Evolutionary conservation across 1,140 invertebrate genomes (phyloP), one percentile per base, ranked within the genome.

Genomic region (Ceratoteleas bidentatus): DNA sequence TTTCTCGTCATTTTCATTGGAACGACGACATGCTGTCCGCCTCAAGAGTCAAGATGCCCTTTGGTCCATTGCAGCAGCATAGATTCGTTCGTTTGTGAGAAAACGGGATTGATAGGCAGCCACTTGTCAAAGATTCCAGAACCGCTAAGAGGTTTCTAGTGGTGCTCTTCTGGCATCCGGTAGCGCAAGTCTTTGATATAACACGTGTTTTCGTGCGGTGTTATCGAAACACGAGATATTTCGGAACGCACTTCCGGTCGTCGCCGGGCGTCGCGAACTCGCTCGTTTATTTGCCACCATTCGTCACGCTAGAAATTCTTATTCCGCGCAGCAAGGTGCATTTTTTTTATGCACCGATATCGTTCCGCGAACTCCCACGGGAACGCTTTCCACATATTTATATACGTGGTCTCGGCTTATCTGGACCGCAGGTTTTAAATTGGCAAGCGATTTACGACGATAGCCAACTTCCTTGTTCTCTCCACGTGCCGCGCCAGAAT

Each of bases 311-410:
- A 6, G 10, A 70, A 70, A 75, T 70, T 69, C 45, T 74, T 76
- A 53, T 56, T 69, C 50, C 56, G 14, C 24, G 36, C 69, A 34
- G 5, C 62, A 40, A 50, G 56, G 45, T 43, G 50, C 38, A 56
- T 15, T 14, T 73, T 9, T 56, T 52, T 47, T 40, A 32, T 47
- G 45, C 49, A n/a, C 13, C 33, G 15, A 54, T 56, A 82, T 77
- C 73, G 73, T 38, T 77, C 68, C 47, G 69, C 60, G 65, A 36
- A 52, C 64, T 4, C 81, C 70, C 81, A 65, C 16, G 66, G 60
- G 74, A 75, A 56, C 70, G 60, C 64, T 78, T 83, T 83, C 81
- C 69, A 83, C 70, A 83, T 83, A 83, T 83, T 83, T 83, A 83
- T 83, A 83, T 78, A 76, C 81, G 61, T 65, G 69, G 74, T 33